phyloP scores from a whole-genome alignment of 2,113 vertebrate genomes.

The Oxygymnocypris stewartii region DNA sequence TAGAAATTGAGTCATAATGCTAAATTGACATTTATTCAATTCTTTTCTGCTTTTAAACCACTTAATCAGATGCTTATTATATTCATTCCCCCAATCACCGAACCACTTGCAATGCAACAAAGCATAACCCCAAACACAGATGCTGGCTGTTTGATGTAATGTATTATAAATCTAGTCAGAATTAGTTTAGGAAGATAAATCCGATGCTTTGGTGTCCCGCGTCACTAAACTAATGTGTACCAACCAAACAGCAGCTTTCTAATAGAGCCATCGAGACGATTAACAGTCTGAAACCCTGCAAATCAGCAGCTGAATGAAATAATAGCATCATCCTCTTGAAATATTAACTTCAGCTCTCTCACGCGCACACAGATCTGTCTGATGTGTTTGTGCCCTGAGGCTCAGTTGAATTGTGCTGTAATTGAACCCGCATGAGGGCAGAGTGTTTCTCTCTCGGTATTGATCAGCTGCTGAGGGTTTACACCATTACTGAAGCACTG shows the following conservation, averaged over 20 bases:
- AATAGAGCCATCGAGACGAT: conserved; percentile 13
- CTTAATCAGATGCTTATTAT: neutral
- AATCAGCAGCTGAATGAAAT: conserved; percentile 20
- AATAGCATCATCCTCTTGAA: neutral
- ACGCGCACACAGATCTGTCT: neutral
- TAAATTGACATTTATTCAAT: neutral
- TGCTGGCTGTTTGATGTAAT: neutral
- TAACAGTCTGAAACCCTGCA: neutral
- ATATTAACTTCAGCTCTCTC: conserved; percentile 17
- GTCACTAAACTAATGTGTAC: neutral
- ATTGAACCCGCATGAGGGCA: conserved; percentile 13
- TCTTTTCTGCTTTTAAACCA: neutral
- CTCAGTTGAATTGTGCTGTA: conserved; percentile 30
- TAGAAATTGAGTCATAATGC: neutral
- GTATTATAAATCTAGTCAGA: conserved; percentile 8
- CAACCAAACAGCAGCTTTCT: neutral
- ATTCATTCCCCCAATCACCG: neutral
- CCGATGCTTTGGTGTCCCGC: neutral
- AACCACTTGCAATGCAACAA: neutral
- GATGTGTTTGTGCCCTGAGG: conserved; percentile 26
- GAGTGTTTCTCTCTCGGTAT: conserved; percentile 10
- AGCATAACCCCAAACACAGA: neutral
- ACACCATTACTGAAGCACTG: conserved; percentile 5
- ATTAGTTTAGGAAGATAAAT: neutral
- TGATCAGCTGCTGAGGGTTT: conserved; percentile 26